These are phyloP conservation scores for Harpagifer antarcticus DNA, from an alignment of 2,797 vertebrate genomes.

Conservation along the genomic window DNA sequence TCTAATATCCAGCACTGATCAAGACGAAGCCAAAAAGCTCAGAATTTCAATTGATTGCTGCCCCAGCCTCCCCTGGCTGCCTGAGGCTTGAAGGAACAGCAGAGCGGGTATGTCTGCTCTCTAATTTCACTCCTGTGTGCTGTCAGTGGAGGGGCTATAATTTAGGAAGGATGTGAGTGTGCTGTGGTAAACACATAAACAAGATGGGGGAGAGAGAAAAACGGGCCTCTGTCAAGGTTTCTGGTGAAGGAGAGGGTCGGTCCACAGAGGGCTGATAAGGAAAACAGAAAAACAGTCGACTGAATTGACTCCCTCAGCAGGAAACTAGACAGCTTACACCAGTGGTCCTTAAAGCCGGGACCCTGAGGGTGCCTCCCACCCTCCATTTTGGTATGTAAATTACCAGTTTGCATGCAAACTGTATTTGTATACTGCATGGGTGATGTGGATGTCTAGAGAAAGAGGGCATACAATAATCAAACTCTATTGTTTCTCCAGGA, in stretches of 20 bases:
- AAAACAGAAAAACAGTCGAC: constrained; percentile 65
- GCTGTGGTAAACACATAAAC: constrained; percentile 79
- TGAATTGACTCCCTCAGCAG: constrained; percentile 66
- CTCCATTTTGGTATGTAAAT: constrained; percentile 28
- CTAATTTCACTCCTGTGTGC: constrained; percentile 81
- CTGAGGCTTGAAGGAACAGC: constrained; percentile 42
- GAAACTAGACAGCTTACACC: constrained; percentile 68
- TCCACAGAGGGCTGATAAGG: constrained; percentile 72
- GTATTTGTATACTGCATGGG: constrained; percentile 18
- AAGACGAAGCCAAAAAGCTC: constrained; percentile 66
- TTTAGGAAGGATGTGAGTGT: constrained; percentile 71
- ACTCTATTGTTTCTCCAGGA: background rate
- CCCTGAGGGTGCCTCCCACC: constrained; percentile 36
- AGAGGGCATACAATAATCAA: background rate
- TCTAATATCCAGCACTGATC: constrained; percentile 72
- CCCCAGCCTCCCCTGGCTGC: constrained; percentile 32
- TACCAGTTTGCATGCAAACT: background rate
- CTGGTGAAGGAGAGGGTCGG: constrained; percentile 69
- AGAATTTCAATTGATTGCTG: constrained; percentile 71
- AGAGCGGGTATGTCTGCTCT: constrained; percentile 56
- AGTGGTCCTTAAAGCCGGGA: constrained; percentile 47
- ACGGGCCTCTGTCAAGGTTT: constrained; percentile 71
- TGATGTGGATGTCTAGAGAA: constrained; percentile 21
- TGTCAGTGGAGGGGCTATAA: constrained; percentile 76
- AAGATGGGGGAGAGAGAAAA: constrained; percentile 65